Base-by-base conservation (phyloP, 37 sponge, comb jelly and placozoan species). In the Diacarnus erythraeanus region DNA sequence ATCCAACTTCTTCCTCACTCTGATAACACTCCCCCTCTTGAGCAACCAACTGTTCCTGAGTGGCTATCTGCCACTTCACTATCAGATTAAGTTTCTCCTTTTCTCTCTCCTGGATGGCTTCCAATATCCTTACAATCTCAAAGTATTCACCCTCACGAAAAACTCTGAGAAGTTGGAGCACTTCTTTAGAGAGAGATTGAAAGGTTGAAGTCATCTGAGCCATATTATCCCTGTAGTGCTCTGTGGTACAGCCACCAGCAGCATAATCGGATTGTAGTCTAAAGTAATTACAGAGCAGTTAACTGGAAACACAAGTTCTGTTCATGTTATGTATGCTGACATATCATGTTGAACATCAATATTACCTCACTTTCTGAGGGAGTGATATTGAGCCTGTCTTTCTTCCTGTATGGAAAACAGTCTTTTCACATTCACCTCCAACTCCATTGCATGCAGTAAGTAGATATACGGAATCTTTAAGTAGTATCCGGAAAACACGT, bases 351-450 rank as follows among this genome's bases (percentile, higher is more conserved):
- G 56, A 54, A 47, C 35, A 51, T 25, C 29, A 3, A 2, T 71
- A 5, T 40, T 29, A n/a, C 27, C 84, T 79, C 30, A 81, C 88
- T 42, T 83, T 38, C 72, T 77, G 60, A 89, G 43, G 25, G 23
- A 72, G 56, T 18, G 39, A 60, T 89, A 89, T 56, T 57, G 69
- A 6, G 64, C 61, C 66, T 83, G 79, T 47, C 90, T 89, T 44
- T 80, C 81, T 40, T 80, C 90, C 27, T 89, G 90, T 37, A 89
- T 79, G 35, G 79, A 31, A 33, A 89, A 79, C 5, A 89, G 54
- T 38, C 80, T 76, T 38, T 61, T 89, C 54, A 79, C 90, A 36
- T 39, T 10, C 30, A 72, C 84, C n/a, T n/a, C 63, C 77, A 0
- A 76, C 72, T 1, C 9, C 65, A 31, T 40, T 44, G 22, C 20